Evolutionary conservation across 2,113 vertebrate genomes (phyloP), one percentile per base, ranked within the genome.

Genomic region (Barnardius zonarius): DNA sequence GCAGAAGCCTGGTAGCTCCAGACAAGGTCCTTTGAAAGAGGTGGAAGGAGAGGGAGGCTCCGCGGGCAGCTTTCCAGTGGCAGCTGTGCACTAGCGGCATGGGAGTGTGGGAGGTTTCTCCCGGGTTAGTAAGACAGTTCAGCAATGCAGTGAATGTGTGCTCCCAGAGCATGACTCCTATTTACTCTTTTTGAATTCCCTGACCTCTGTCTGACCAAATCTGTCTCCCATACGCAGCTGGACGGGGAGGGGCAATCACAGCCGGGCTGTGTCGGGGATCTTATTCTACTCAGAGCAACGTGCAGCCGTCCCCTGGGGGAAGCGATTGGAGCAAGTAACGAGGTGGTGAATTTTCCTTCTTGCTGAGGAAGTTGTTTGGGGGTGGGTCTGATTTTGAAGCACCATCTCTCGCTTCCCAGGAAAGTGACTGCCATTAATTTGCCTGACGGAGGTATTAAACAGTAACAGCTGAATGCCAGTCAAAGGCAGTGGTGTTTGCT

Each of bases 61-160:
- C 7, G 17, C 8, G 44, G 93, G 86, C 74, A 94, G 33, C 87
- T 95, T 95, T 97, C 92, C 96, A 97, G 95, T 33, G 28, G 95
- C 91, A 96, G 90, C 90, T 94, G 91, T 70, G 52, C 66, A 27
- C 54, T 75, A 72, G 68, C 10, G 57, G 84, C 92, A 92, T 77
- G 92, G 95, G 74, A 90, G 91, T 69, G 49, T 85, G 75, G 91
- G 93, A 93, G 77, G 88, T 83, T 80, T 86, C 63, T 79, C 73
- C 83, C 13, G 69, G 63, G 64, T 77, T 78, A 68, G 91, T 83
- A 82, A 84, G 76, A 80, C 48, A 76, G 86, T 74, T 92, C 83
- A 95, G 94, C 95, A 95, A 93, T 82, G 81, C 67, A 16, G 84
- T 59, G 86, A 94, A 78, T 91, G 59, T 54, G 37, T 62, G 70